Percentiles rank a stretch among this genome's conserved stretches.
Evolutionary conservation across 2,888 invertebrate genomes (phyloP).

Genomic region (Biston stratarius): DNA sequence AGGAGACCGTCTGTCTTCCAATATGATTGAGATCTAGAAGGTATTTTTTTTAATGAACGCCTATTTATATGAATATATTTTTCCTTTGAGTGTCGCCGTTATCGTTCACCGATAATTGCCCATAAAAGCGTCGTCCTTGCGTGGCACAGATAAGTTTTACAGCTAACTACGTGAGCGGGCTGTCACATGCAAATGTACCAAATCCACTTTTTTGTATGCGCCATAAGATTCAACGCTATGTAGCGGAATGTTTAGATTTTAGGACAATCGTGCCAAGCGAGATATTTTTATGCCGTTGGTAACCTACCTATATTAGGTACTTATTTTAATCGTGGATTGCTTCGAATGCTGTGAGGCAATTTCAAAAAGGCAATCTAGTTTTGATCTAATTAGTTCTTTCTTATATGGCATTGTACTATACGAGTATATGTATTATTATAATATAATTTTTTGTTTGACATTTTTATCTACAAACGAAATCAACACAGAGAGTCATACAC

Average conservation of each 20-base stretch:
- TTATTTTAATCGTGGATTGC: too few species aligned
- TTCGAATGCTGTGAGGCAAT: too few species aligned
- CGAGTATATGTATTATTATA: too few species aligned
- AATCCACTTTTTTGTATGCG: constrained; percentile 12
- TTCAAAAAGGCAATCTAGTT: too few species aligned
- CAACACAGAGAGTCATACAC: too few species aligned
- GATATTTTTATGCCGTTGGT: neutral
- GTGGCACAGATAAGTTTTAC: constrained; percentile 20
- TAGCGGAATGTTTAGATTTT: constrained; percentile 13
- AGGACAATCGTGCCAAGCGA: neutral
- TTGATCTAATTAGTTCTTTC: too few species aligned
- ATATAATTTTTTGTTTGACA: too few species aligned
- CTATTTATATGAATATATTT: neutral
- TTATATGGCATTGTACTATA: too few species aligned
- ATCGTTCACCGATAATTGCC: constrained; percentile 17
- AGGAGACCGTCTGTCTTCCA: too few species aligned
- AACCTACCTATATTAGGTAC: too few species aligned
- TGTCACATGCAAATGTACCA: neutral
- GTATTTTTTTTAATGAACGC: neutral
- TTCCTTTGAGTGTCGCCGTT: constrained; percentile 3
- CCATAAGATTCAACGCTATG: constrained; percentile 2
- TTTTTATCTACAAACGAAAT: too few species aligned
- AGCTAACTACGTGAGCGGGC: constrained; percentile 12
- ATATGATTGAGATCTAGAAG: too few species aligned
- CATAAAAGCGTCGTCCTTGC: constrained; percentile 25